phyloP scores from a whole-genome alignment of 2,797 vertebrate genomes.

The Enteromius treurensis region DNA sequence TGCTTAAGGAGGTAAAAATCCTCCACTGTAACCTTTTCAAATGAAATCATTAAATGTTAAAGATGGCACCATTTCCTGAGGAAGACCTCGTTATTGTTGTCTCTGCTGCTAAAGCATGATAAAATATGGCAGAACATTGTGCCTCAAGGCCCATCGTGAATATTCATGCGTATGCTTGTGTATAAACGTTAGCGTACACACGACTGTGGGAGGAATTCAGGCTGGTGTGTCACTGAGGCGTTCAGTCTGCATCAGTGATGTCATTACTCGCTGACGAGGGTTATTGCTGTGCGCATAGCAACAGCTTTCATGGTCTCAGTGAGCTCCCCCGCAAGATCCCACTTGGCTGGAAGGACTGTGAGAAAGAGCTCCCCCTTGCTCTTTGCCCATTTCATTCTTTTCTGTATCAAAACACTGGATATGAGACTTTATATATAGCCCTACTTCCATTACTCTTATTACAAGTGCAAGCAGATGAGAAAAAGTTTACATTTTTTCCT shows the following conservation, averaged over 20 bases:
- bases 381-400: neutral
- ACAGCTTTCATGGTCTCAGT: constrained; percentile 42
- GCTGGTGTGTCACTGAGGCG: constrained; percentile 33
- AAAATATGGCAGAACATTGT: neutral
- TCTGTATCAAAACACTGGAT: neutral
- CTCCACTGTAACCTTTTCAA: neutral
- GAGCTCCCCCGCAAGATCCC: constrained; percentile 38
- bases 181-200: constrained; percentile 13
- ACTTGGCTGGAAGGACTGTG: constrained; percentile 16
- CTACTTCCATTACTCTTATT: neutral
- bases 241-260: constrained; percentile 42
- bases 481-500: neutral
- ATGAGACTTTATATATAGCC: neutral
- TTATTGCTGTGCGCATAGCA: constrained; percentile 36
- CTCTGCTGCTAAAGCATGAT: neutral
- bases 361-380: neutral
- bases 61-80: neutral
- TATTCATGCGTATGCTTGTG: constrained; percentile 17
- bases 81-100: neutral
- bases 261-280: constrained; percentile 45
- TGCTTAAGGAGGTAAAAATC: neutral
- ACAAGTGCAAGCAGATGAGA: too few relatives aligned
- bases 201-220: constrained; percentile 14
- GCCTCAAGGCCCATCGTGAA: neutral
- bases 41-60: neutral